A percentile compares a stretch with the other conserved stretches of the same genome.
These are phyloP conservation scores for Icerya purchasi DNA, from an alignment of 2,888 invertebrate species.

Conservation along the genomic window DNA sequence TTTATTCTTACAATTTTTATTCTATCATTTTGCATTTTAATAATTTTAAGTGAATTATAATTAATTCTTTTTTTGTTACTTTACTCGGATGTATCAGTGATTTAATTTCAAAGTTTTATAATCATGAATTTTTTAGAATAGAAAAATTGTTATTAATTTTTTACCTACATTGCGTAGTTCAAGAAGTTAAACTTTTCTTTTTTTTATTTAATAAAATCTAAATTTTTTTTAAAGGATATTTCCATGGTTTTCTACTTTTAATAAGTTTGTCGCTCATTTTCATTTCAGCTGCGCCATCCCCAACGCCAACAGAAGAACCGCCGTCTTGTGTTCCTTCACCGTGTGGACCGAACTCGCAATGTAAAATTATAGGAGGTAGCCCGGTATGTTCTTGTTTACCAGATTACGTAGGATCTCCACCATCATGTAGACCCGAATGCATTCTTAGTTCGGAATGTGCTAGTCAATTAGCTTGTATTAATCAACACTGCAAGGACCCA, in stretches of 20 bases:
- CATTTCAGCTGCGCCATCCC: slow-evolving; percentile 12
- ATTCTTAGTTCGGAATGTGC: slow-evolving; percentile 25
- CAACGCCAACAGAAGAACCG: slow-evolving; percentile 14
- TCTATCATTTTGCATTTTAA: no score
- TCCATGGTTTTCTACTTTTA: background rate
- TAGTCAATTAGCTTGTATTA: slow-evolving; percentile 36
- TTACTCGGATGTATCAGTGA: no score
- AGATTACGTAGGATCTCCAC: slow-evolving; percentile 49
- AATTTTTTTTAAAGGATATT: background rate
- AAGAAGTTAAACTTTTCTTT: no score
- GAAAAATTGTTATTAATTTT: no score
- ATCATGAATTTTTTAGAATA: no score
- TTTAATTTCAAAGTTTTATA: no score
- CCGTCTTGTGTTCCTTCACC: slow-evolving; percentile 46
- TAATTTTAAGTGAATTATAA: no score
- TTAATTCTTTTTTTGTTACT: no score
- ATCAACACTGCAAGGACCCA: slow-evolving; percentile 45
- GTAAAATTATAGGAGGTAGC: slow-evolving; percentile 38
- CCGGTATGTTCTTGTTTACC: slow-evolving; percentile 51
- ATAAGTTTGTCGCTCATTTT: background rate
- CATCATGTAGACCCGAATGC: slow-evolving; percentile 58
- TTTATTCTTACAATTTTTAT: no score
- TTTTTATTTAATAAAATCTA: no score
- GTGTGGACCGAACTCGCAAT: slow-evolving; percentile 56
- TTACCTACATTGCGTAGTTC: no score